Evolutionary conservation across 2,113 vertebrate genomes (phyloP), one percentile per base, ranked within the genome.

Genomic region (Desmodus rotundus): DNA sequence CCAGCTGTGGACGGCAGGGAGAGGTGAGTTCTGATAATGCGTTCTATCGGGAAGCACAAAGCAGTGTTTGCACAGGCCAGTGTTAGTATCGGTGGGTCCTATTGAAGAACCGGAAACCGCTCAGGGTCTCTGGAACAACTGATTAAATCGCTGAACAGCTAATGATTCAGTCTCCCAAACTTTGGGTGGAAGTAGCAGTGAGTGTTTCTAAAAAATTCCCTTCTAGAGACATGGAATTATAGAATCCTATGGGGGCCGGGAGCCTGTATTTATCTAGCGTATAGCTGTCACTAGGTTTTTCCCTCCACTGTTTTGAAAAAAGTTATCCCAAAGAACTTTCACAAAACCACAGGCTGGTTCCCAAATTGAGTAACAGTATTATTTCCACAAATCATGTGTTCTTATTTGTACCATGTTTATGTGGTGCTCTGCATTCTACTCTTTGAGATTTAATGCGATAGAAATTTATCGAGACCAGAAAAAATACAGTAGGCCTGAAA

Each of bases 401-500:
- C 52, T 78, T 67, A 58, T 10, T 86, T 95, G 86, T 88, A 24
- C 17, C 91, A 54, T 84, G 76, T 52, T 65, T 72, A 84, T 89
- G 45, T 24, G 70, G 17, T 73, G 4, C 47, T 83, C 82, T 87
- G 47, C 58, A 31, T 86, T 20, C 4, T 6, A 12, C 31, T 89
- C 88, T 80, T 67, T 76, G 10, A 74, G 50, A 61, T 38, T 93
- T 93, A 15, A 4, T 45, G 9, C 20, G 28, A 87, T 87, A 50
- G n/a, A 89, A 68, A 78, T 78, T 91, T 94, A 89, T 43, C 84
- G 76, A 93, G 89, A 87, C 17, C 52, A 58, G 45, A 15, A 43
- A 68, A 70, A 87, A 77, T 81, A 28, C 13, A 15, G 70, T 16
- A 11, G 7, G 8, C 87, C 63, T 89, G 88, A 68, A 47, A 31